Percentiles rank a stretch among this genome's conserved stretches.
Conservation (phyloP, 2,113 vertebrate species). For the Malurus alboscapulatus region DNA sequence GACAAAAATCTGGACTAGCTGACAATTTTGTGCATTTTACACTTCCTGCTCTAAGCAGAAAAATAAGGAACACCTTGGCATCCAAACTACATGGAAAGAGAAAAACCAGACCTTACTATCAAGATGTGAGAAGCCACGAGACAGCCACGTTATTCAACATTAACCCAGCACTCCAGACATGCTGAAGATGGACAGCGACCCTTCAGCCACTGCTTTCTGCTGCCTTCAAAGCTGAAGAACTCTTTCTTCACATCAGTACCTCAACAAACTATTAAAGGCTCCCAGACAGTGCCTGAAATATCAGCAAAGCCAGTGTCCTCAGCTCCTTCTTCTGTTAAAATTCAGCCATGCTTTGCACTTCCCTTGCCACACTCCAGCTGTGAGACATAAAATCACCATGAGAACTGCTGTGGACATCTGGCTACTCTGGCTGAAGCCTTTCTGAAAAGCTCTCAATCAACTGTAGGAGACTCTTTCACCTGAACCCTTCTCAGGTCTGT, state of each 20-base stretch:
- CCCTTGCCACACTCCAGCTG: neutral
- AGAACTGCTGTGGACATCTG: neutral
- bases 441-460: neutral
- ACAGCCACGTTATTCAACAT: accelerated
- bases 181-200: neutral
- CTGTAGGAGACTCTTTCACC: neutral
- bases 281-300: neutral
- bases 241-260: neutral
- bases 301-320: neutral
- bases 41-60: neutral
- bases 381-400: neutral
- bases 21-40: neutral
- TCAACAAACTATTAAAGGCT: neutral
- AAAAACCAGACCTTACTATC: neutral
- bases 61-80: neutral
- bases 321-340: neutral
- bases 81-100: neutral
- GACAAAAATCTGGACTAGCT: neutral
- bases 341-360: neutral
- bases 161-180: neutral
- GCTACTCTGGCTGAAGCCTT: neutral
- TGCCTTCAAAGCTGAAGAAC: neutral
- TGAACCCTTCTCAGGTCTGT: neutral
- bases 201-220: neutral
- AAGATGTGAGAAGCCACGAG: neutral